Evolutionary conservation across 2,888 invertebrate genomes (phyloP), one percentile per base, ranked within the genome.

Genomic region (Drosophila rellima): DNA sequence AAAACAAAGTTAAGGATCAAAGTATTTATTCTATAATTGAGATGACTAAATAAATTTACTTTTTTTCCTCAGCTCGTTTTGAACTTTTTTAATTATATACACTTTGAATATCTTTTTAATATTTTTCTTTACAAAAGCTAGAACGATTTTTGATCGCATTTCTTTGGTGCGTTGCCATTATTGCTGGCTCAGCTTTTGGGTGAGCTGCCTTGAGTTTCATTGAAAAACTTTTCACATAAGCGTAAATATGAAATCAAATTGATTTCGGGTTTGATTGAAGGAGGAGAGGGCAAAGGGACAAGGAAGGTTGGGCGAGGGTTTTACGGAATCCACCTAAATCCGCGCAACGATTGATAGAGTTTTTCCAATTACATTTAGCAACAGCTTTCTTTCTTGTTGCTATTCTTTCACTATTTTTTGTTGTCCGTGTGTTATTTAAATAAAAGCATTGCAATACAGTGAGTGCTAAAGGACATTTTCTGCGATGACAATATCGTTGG

Each of bases 221-320:
- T 70, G 73, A 64, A 80, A 85, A 90, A 90, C 74, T 90, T 90
- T 89, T 76, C 77, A 63, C 74, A 88, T 89, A 79, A 90, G 75
- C 76, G 56, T 76, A 79, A 85, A 80, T 89, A 85, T 77, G 81
- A 73, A 74, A 80, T 85, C 74, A 78, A 89, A 89, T 85, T 80
- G 85, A 90, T 81, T 90, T 88, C 66, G 69, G 40, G 39, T 60
- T 66, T 44, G 52, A 63, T 67, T 62, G 42, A 20, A 13, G 47
- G 39, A 33, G 33, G 33, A 13, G 5, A 13, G 5, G 4, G 13
- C 13, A 5, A 10, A 18, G 26, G 42, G 42, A 33, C 23, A 3
- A 15, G 8, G n/a, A 42, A 20, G 31, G n/a, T n/a, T n/a, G n/a
- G 29, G 17, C 13, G 17, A 13, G n/a, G 26, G n/a, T 18, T 15